A percentile compares a stretch with the other conserved stretches of the same genome.
phyloP scores from a whole-genome alignment of 1,140 invertebrate species.

The Palaemon carinicauda region DNA sequence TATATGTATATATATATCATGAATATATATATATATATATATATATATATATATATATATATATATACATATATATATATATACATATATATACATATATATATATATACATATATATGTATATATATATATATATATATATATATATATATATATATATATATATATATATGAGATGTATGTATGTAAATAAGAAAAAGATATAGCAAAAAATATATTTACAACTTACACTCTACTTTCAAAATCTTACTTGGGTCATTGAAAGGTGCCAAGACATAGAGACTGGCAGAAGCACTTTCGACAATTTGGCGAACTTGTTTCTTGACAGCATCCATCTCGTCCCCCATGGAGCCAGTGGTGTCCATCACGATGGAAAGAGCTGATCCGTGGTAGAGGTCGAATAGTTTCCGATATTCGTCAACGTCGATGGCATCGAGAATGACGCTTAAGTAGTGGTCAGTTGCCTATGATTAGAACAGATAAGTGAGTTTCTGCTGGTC shows the following conservation, averaged over 20 bases:
- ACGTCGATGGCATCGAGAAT: slow-evolving; percentile 41
- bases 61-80: too few species aligned
- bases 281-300: background rate
- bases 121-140: too few species aligned
- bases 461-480: slow-evolving; percentile 3
- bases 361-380: slow-evolving; percentile 52
- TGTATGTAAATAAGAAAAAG: background rate
- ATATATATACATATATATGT: too few species aligned
- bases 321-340: slow-evolving; percentile 34
- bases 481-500: too few species aligned
- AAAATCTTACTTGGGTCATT: slow-evolving; percentile 36
- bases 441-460: slow-evolving; percentile 38
- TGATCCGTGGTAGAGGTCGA: slow-evolving; percentile 48
- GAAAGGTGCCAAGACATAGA: slow-evolving; percentile 40
- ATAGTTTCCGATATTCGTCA: slow-evolving; percentile 35
- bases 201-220: too few species aligned
- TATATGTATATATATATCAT: too few species aligned
- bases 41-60: too few species aligned
- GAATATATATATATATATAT: too few species aligned
- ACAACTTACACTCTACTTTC: too few species aligned
- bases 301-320: slow-evolving; percentile 23
- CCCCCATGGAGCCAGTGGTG: slow-evolving; percentile 35
- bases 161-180: background rate
- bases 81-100: too few species aligned
- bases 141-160: too few species aligned